Evolutionary conservation across 2,888 invertebrate species (phyloP), one percentile per base, ranked within the genome.

Genomic region (Phengaris arion): DNA sequence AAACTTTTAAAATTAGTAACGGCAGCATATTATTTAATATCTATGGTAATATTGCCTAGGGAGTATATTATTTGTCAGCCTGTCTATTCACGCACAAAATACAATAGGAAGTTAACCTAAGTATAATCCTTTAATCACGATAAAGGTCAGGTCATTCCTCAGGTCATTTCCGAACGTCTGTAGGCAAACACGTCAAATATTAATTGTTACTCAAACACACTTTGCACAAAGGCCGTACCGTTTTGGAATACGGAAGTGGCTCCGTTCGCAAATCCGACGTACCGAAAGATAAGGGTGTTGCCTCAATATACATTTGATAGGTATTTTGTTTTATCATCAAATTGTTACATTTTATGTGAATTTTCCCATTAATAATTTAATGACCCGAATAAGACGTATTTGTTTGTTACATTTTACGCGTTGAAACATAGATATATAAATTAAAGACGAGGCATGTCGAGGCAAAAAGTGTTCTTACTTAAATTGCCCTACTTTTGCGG

Each of bases 131-230:
- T 64, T 35, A 72, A 35, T 72, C 52, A 72, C 70, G 45, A 68
- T 22, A 72, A 54, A 72, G 70, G 70, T 72, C 35, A 54, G 15
- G 70, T 54, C 35, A 72, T 48, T 12, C 15, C 22, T 52, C 51
- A 72, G 10, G 46, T 68, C 68, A 69, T 57, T 75, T 55, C 69
- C 75, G 75, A 70, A 70, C 55, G 57, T 70, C 48, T 22, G 48
- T 55, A 15, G 54, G 48, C 64, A 64, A 74, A 74, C 57, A 54
- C 70, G 57, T 75, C 75, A 74, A 51, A 51, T 55, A 75, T 75
- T 70, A 75, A 75, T 75, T 75, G 68, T 69, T 70, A 69, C 69
- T 54, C 57, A 75, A 75, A 75, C 57, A 75, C 75, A 57, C 51
- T 75, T 75, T 70, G 55, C 73, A 68, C 74, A 48, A 64, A 51